These are phyloP conservation scores for Nylanderia fulva DNA, from an alignment of 1,140 invertebrate genomes.

Conservation along the genomic window DNA sequence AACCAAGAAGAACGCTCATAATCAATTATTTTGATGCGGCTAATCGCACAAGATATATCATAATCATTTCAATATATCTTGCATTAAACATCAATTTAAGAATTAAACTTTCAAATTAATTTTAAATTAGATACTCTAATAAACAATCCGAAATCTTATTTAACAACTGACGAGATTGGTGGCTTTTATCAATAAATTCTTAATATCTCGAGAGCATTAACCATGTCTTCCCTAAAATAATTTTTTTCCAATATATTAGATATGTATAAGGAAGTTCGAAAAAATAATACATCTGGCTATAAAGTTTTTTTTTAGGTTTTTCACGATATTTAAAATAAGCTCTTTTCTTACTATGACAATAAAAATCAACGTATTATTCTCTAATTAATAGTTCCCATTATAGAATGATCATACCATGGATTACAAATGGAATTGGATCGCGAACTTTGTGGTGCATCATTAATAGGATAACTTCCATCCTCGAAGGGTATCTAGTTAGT, in stretches of 20 bases:
- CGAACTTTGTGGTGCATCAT: conserved; percentile 50
- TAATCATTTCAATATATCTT: background rate
- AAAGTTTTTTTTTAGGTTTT: background rate
- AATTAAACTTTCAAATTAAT: conserved; percentile 15
- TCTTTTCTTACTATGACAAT: background rate
- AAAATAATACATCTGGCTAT: background rate
- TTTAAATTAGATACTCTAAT: background rate
- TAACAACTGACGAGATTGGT: conserved; percentile 1
- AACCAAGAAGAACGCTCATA: background rate
- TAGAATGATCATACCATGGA: conserved; percentile 21
- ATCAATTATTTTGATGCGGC: conserved; percentile 1
- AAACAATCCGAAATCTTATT: background rate
- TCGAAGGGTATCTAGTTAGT: conserved; percentile 57
- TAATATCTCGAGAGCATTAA: background rate
- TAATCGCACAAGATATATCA: background rate
- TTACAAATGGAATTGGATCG: conserved; percentile 43
- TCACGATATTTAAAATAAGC: background rate
- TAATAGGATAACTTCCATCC: conserved; percentile 54
- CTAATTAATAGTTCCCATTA: conserved; percentile 41
- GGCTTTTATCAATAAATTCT: conserved; percentile 4
- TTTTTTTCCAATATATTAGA: background rate
- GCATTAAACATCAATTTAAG: conserved; percentile 10
- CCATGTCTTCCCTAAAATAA: background rate
- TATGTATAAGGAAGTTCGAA: too few species aligned
- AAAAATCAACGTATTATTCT: conserved; percentile 19